Evolutionary conservation across 1,140 invertebrate genomes (phyloP).

Genomic region (Temnothorax curvispinosus): DNA sequence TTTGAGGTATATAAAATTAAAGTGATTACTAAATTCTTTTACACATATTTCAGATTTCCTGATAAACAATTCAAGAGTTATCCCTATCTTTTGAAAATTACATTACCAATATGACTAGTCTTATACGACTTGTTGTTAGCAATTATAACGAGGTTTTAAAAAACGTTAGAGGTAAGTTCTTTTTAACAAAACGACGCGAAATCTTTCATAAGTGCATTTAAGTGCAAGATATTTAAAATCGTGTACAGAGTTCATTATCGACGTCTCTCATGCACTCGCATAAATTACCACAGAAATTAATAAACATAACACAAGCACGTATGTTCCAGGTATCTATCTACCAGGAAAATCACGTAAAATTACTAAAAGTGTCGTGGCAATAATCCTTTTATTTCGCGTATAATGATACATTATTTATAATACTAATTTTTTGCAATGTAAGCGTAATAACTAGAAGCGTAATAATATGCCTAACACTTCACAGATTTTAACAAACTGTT

Average conservation of each 20-base stretch:
- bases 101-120: conserved; percentile 81
- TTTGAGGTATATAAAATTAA: no score
- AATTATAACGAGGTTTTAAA: conserved; percentile 87
- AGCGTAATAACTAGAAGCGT: not conserved
- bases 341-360: no score
- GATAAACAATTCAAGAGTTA: not conserved
- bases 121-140: conserved; percentile 84
- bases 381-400: no score
- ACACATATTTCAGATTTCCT: conserved; percentile 24
- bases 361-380: no score
- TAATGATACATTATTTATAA: not conserved
- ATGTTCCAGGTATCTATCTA: no score
- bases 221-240: no score
- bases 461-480: not conserved
- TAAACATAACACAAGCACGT: no score
- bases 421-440: not conserved
- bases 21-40: not conserved
- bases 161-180: conserved; percentile 83
- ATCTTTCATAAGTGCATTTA: no score
- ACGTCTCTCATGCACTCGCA: no score
- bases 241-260: no score
- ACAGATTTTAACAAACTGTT: not conserved
- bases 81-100: not conserved
- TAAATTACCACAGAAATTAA: no score
- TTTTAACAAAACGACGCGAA: no score